Base-by-base conservation (phyloP, 2,888 invertebrate genomes). In the Odontocolon sp. region DNA sequence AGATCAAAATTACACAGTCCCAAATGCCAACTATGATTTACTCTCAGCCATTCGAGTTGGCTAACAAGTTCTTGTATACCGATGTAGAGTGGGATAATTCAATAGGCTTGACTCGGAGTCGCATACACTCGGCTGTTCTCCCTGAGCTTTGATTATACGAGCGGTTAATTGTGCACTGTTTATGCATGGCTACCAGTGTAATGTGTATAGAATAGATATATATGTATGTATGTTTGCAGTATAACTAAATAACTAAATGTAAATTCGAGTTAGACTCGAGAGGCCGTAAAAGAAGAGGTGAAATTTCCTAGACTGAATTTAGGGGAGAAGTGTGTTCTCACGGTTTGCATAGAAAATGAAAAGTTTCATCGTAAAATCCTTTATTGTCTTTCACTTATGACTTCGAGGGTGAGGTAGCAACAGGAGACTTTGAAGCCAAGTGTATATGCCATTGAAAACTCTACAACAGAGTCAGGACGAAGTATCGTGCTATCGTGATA, bases 281-380 rank as follows among this genome's bases (percentile, higher is more conserved):
- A 14, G 9, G 9, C 21, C 8, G 21, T 0, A 8, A 45, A 50
- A 21, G n/a, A 26, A 50, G 11, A 64, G 16, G 5, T 16, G 47
- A 63, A 63, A 64, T 71, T 45, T 54, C 36, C 56, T 5, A 16
- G n/a, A 54, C 31, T 28, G 36, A 54, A 18, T 18, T 56, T 56
- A 52, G 18, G 11, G 33, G 5, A 14, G n/a, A 54, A 5, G 61
- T 18, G 23, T 5, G 28, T 47, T 36, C n/a, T n/a, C n/a, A n/a
- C n/a, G n/a, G n/a, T n/a, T n/a, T 33, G 31, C 23, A 33, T 56
- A 8, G 18, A 31, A 16, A 56, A 66, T 70, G 33, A 67, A 56
- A 56, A 76, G 31, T 61, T 71, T 9, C 45, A 68, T 33, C 47
- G 40, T 68, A 45, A 72, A 77, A 42, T 21, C 21, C 45, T 63